Evolutionary conservation across 2,113 vertebrate genomes (phyloP).

Genomic region (Stigmatopora nigra): DNA sequence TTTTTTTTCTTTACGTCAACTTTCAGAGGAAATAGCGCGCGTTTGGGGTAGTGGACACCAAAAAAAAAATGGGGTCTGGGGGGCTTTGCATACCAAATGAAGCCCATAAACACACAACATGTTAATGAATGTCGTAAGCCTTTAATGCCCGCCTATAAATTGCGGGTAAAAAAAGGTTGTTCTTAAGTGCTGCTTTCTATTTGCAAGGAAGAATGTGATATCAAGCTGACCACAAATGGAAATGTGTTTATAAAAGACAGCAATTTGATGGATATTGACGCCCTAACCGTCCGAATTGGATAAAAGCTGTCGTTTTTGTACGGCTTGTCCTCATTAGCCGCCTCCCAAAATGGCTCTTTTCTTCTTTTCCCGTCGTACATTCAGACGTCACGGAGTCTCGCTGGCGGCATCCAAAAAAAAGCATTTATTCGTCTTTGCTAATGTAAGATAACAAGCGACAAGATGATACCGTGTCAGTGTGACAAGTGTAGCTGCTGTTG

Average conservation of each 20-base stretch:
- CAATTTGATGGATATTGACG: background rate
- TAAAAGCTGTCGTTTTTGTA: constrained; percentile 9
- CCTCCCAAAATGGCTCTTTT: constrained; percentile 60
- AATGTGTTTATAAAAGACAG: background rate
- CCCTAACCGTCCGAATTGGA: background rate
- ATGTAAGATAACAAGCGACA: constrained; percentile 56
- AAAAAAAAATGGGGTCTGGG: no score
- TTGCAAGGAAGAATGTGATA: constrained; percentile 11
- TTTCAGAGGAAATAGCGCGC: no score
- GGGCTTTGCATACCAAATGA: background rate
- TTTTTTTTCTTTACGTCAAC: background rate
- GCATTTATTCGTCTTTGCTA: constrained; percentile 44
- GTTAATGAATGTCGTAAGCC: constrained; percentile 20
- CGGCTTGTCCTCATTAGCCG: constrained; percentile 26
- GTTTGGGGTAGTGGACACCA: no score
- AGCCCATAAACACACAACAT: constrained; percentile 6
- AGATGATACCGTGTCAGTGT: constrained; percentile 50
- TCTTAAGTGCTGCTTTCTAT: constrained; percentile 23
- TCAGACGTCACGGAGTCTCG: constrained; percentile 50
- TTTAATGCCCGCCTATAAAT: constrained; percentile 37
- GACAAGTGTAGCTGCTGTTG: constrained; percentile 37
- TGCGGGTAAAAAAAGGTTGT: constrained; percentile 25
- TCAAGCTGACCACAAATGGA: constrained; percentile 12
- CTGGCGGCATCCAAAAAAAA: constrained; percentile 32
- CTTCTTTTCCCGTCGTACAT: constrained; percentile 23